Conservation (phyloP, 2,888 invertebrate species). For the Branchellion lobata region DNA sequence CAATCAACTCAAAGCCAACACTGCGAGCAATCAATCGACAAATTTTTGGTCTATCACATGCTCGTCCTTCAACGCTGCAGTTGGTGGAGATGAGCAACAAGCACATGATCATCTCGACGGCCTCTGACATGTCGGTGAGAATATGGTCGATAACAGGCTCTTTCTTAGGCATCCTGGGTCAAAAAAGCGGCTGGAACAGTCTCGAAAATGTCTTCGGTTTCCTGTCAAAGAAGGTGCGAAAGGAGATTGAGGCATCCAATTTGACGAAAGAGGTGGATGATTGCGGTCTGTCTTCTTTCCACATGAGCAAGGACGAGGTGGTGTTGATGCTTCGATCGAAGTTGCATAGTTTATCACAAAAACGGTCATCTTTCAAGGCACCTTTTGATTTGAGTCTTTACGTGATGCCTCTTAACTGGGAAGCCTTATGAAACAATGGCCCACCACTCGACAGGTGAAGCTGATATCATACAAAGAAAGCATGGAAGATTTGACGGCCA, state of each 20-base stretch:
- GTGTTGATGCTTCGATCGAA: too few relatives aligned
- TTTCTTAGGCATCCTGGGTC: constrained; percentile 74
- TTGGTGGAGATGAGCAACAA: constrained; percentile 62
- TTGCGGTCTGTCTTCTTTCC: constrained; percentile 9
- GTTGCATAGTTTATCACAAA: too few relatives aligned
- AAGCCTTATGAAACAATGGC: too few relatives aligned
- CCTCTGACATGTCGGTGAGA: constrained; percentile 69
- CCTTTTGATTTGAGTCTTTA: too few relatives aligned
- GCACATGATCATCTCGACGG: constrained; percentile 62
- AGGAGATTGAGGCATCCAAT: neutral
- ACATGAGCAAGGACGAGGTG: constrained; percentile 13
- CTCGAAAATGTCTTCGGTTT: constrained; percentile 35
- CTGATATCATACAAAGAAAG: neutral
- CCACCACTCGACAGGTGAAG: too few relatives aligned
- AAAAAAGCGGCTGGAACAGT: constrained; percentile 68
- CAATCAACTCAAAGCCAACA: too few relatives aligned
- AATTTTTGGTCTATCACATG: too few relatives aligned
- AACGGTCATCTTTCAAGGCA: neutral
- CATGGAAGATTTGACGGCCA: constrained; percentile 1
- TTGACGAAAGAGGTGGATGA: neutral
- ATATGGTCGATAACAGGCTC: constrained; percentile 57
- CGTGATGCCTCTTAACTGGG: too few relatives aligned
- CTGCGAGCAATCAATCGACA: too few relatives aligned
- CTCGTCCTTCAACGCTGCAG: too few relatives aligned
- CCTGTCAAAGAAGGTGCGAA: neutral